Evolutionary conservation across 92 coral and sea anemone genomes (phyloP).

Genomic region (Isaurus tuberculatus): DNA sequence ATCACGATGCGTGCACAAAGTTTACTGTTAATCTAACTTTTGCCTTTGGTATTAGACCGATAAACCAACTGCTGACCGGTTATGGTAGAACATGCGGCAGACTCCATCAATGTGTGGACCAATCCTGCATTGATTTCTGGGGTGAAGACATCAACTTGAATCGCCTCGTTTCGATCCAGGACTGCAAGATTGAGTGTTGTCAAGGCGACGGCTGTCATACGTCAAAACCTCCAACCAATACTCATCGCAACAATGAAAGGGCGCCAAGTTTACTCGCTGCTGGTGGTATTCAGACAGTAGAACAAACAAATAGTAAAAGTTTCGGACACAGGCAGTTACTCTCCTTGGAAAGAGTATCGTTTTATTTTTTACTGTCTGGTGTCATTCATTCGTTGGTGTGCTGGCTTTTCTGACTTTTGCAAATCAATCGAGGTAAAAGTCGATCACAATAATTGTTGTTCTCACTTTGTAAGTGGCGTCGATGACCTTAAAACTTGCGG

Average conservation of each 20-base stretch:
- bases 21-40: conserved; percentile 15
- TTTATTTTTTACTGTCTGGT: too few relatives aligned
- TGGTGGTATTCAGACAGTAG: neutral
- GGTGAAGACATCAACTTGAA: conserved; percentile 24
- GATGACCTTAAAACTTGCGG: too few relatives aligned
- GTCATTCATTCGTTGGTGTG: too few relatives aligned
- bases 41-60: neutral
- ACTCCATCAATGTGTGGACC: conserved; percentile 30
- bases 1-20: conserved; percentile 32
- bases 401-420: too few relatives aligned
- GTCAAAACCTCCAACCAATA: conserved; percentile 8
- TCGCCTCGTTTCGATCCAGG: conserved; percentile 29
- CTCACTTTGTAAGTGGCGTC: too few relatives aligned
- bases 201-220: conserved; percentile 39
- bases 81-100: conserved; percentile 44
- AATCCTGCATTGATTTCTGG: conserved; percentile 33
- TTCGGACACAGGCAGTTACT: too few relatives aligned
- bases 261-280: neutral
- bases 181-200: conserved; percentile 28
- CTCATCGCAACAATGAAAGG: conserved; percentile 19
- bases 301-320: too few relatives aligned
- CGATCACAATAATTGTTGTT: too few relatives aligned
- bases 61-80: conserved; percentile 27
- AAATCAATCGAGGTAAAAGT: too few relatives aligned
- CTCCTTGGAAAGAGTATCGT: too few relatives aligned